Evolutionary conservation across 2,797 vertebrate genomes (phyloP).

Genomic region (Zenarchopterus dispar): DNA sequence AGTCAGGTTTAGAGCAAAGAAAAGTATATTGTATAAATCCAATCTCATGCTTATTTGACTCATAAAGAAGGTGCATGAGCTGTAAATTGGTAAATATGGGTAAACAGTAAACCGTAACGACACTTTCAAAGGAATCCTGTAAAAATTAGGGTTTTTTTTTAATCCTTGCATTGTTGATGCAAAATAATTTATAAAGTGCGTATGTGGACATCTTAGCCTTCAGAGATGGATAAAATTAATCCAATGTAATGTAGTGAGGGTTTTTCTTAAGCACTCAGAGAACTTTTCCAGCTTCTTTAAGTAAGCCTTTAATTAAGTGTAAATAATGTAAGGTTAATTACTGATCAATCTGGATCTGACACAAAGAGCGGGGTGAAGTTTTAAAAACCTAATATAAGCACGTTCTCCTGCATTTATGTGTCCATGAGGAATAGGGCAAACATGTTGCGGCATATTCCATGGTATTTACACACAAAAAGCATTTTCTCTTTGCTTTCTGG

Average conservation of each 20-base stretch:
- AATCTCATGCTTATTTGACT: too few relatives aligned
- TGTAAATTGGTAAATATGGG: too few relatives aligned
- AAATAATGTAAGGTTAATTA: slow-evolving; percentile 62
- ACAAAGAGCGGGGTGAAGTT: slow-evolving; percentile 41
- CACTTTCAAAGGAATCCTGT: too few relatives aligned
- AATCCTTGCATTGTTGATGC: slow-evolving; percentile 36
- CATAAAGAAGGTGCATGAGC: too few relatives aligned
- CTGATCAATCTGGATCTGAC: slow-evolving; percentile 48
- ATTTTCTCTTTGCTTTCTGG: slow-evolving; percentile 7
- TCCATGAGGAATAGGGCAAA: slow-evolving; percentile 20
- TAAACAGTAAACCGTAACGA: too few relatives aligned
- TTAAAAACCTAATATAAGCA: slow-evolving; percentile 49
- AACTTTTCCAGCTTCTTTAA: slow-evolving; percentile 40
- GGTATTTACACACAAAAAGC: slow-evolving; percentile 27
- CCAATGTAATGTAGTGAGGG: slow-evolving; percentile 6
- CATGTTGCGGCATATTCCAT: slow-evolving; percentile 30
- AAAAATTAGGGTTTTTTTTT: slow-evolving; percentile 20
- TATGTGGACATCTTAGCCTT: slow-evolving; percentile 21
- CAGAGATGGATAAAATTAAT: slow-evolving; percentile 23
- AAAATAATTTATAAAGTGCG: slow-evolving; percentile 42
- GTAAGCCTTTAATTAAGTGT: slow-evolving; percentile 55
- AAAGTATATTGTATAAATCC: too few relatives aligned
- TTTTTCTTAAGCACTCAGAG: slow-evolving; percentile 25
- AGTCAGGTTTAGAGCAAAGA: too few relatives aligned
- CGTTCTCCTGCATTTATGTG: slow-evolving; percentile 41